These are phyloP conservation scores for Diachasmimorpha longicaudata DNA, from an alignment of 1,140 invertebrate genomes.

Conservation along the genomic window DNA sequence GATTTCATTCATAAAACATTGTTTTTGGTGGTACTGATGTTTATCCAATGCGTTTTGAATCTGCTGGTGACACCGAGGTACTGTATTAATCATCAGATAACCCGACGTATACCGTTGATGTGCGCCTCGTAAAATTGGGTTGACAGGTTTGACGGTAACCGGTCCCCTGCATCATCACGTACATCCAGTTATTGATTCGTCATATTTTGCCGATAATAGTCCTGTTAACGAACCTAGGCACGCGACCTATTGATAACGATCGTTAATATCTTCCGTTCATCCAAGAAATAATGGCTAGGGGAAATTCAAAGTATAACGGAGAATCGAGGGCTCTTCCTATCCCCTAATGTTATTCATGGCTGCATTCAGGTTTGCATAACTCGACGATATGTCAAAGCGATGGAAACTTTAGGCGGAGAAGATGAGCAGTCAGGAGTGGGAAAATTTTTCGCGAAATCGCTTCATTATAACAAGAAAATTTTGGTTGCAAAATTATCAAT, in stretches of 20 bases:
- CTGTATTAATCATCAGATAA: slow-evolving; percentile 47
- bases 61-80: slow-evolving; percentile 2
- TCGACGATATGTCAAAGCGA: background rate
- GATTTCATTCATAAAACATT: slow-evolving; percentile 3
- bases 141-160: slow-evolving; percentile 26
- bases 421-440: background rate
- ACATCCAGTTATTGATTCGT: slow-evolving; percentile 43
- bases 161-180: slow-evolving; percentile 1
- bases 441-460: background rate
- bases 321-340: background rate
- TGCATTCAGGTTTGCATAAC: background rate
- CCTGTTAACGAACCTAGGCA: slow-evolving; percentile 36
- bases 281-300: background rate
- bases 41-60: background rate
- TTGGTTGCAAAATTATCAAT: too few species aligned
- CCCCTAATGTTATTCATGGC: background rate
- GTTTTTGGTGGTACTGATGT: background rate
- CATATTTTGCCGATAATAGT: slow-evolving; percentile 41
- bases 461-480: too few species aligned
- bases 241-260: slow-evolving; percentile 38
- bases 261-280: slow-evolving; percentile 23
- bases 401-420: background rate
- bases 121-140: slow-evolving; percentile 42
- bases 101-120: slow-evolving; percentile 32
- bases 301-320: background rate